Conservation (phyloP, 1,140 invertebrate species). For the Ceratina australensis region DNA sequence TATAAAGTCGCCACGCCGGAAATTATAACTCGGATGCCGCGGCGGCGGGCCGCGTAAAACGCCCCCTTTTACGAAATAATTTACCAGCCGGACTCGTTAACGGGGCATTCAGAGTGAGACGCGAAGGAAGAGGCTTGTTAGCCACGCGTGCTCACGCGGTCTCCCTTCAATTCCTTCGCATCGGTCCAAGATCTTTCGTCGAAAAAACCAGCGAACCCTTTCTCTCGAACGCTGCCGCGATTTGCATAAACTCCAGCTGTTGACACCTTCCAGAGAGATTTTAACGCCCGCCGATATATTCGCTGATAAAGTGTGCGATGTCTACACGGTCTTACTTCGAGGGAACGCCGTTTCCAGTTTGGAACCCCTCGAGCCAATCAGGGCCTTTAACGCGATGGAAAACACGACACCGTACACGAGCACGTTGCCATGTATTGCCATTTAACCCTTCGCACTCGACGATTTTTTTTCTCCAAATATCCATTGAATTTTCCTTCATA, state of each 20-base stretch:
- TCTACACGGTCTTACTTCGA: slow-evolving; percentile 18
- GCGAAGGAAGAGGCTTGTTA: slow-evolving; percentile 55
- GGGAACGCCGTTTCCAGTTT: slow-evolving; percentile 4
- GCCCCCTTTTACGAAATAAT: slow-evolving; percentile 64
- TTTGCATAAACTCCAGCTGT: slow-evolving; percentile 57
- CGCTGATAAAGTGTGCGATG: slow-evolving; percentile 29
- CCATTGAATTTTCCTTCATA: too few relatives aligned
- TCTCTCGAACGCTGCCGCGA: too few relatives aligned
- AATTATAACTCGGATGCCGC: slow-evolving; percentile 63
- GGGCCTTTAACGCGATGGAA: neutral
- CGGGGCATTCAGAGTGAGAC: slow-evolving; percentile 56
- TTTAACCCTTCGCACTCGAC: too few relatives aligned
- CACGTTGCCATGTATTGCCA: too few relatives aligned
- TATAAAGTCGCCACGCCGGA: slow-evolving; percentile 62
- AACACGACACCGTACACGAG: too few relatives aligned
- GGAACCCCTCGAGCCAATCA: neutral
- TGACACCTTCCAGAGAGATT: slow-evolving; percentile 51
- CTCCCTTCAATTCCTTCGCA: neutral
- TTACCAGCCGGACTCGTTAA: slow-evolving; percentile 65
- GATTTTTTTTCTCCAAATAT: too few relatives aligned
- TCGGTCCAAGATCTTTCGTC: slow-evolving; percentile 34
- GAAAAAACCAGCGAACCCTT: too few relatives aligned
- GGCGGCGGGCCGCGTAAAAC: slow-evolving; percentile 54
- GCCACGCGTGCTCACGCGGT: slow-evolving; percentile 35
- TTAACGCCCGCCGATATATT: slow-evolving; percentile 31